phyloP scores from a whole-genome alignment of 2,888 invertebrate genomes.

The Diaprepes abbreviatus region DNA sequence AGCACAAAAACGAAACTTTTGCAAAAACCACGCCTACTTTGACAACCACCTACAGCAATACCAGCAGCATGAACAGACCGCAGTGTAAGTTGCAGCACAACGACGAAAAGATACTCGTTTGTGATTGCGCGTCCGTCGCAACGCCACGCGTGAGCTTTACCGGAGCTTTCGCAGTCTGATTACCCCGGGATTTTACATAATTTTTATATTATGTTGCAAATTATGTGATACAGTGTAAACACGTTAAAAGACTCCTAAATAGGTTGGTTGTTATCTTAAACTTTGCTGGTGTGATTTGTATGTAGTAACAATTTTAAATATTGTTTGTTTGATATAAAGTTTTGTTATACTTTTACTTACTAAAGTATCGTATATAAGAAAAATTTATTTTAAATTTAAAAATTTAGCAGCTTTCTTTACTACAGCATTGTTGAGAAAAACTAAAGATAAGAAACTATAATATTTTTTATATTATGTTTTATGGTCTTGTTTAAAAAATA shows the following conservation, averaged over 20 bases:
- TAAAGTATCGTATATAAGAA: too few relatives aligned
- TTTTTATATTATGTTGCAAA: constrained; percentile 12
- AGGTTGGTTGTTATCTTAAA: neutral
- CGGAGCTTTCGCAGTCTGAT: constrained; percentile 22
- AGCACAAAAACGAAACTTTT: neutral
- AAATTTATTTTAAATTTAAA: too few relatives aligned
- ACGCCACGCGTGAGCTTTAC: constrained; percentile 26
- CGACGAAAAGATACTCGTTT: constrained; percentile 29
- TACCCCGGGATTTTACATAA: constrained; percentile 16
- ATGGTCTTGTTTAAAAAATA: too few relatives aligned
- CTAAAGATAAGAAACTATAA: too few relatives aligned
- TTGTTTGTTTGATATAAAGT: too few relatives aligned
- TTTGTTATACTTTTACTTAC: too few relatives aligned
- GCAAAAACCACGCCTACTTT: constrained; percentile 43
- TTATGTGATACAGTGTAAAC: constrained; percentile 4
- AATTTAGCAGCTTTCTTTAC: too few relatives aligned
- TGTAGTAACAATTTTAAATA: too few relatives aligned
- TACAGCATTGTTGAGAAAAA: too few relatives aligned
- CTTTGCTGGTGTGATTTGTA: constrained; percentile 16
- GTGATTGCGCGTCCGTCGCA: constrained; percentile 39
- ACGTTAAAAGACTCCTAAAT: neutral
- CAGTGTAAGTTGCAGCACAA: constrained; percentile 47
- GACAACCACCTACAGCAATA: constrained; percentile 35
- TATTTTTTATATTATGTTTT: too few relatives aligned
- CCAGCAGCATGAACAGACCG: constrained; percentile 39